Percentiles rank a stretch among this genome's conserved stretches.
These are phyloP conservation scores for Cataglyphis altisquamis DNA, from an alignment of 2,888 invertebrate species.

Conservation along the genomic window DNA sequence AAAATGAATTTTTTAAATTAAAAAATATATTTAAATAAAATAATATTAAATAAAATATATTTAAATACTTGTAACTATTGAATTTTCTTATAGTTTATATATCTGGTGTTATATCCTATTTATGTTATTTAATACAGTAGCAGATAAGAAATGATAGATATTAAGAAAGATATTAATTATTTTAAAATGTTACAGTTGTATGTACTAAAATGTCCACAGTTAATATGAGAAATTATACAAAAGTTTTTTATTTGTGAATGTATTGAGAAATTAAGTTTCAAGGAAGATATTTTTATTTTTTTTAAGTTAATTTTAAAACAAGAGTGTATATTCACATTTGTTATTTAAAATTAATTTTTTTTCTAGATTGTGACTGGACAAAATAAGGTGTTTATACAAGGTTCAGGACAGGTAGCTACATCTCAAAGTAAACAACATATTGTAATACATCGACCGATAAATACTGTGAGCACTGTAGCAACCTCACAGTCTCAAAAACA, in stretches of 20 bases:
- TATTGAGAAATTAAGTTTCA: neutral
- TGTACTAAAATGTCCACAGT: neutral
- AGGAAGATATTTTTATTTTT: neutral
- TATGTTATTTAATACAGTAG: neutral
- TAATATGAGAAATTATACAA: neutral
- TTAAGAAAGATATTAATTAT: neutral
- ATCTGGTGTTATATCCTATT: neutral
- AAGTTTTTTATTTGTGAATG: neutral
- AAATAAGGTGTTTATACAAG: conserved; percentile 83
- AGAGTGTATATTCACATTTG: neutral
- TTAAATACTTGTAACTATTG: conserved; percentile 40
- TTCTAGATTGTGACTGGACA: conserved; percentile 81
- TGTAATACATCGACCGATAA: conserved; percentile 82
- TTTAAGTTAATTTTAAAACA: neutral
- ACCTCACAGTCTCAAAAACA: conserved; percentile 81
- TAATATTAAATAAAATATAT: neutral
- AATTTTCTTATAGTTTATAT: conserved; percentile 8
- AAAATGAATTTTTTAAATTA: conserved; percentile 43
- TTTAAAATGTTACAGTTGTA: neutral
- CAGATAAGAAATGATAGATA: neutral
- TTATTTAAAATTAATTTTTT: conserved; percentile 35
- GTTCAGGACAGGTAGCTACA: conserved; percentile 79
- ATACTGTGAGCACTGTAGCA: conserved; percentile 72
- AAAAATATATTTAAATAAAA: neutral
- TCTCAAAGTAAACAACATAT: conserved; percentile 82